phyloP scores from a whole-genome alignment of 2,797 vertebrate genomes.

The Limnodromus scolopaceus region DNA sequence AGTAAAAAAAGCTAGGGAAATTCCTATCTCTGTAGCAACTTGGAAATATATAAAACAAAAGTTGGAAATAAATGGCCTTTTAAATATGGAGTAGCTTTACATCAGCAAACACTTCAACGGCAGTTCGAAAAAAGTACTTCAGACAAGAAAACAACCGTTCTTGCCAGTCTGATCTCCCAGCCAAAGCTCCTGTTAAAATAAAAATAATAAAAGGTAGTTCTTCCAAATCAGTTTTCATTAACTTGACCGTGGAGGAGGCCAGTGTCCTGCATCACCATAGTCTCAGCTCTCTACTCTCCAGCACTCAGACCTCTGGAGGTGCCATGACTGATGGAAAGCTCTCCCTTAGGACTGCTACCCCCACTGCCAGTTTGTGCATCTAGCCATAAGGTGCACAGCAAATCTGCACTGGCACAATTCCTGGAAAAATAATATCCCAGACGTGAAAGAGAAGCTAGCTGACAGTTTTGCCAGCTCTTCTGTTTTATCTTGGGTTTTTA shows the following conservation, averaged over 20 bases:
- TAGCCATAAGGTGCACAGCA: neutral
- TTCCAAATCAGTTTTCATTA: neutral
- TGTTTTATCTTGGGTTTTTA: neutral
- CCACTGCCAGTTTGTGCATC: neutral
- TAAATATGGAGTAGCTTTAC: neutral
- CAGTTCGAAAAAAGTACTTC: neutral
- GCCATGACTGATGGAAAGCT: neutral
- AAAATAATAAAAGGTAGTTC: neutral
- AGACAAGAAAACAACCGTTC: neutral
- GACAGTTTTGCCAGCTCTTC: neutral
- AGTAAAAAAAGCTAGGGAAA: neutral
- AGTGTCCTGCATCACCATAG: neutral
- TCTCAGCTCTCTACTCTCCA: neutral
- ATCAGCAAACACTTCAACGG: neutral
- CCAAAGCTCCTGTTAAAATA: neutral
- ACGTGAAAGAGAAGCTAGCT: neutral
- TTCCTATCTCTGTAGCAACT: neutral
- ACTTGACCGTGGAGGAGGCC: neutral
- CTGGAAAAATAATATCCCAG: neutral
- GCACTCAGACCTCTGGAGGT: neutral
- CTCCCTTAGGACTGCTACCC: neutral
- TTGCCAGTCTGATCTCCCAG: neutral
- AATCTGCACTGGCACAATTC: neutral
- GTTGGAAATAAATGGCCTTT: conserved; percentile 16
- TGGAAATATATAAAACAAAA: neutral